A percentile compares a stretch with the other conserved stretches of the same genome.
phyloP scores from a whole-genome alignment of 2,113 vertebrate genomes.

The Phalacrocorax pelagicus region DNA sequence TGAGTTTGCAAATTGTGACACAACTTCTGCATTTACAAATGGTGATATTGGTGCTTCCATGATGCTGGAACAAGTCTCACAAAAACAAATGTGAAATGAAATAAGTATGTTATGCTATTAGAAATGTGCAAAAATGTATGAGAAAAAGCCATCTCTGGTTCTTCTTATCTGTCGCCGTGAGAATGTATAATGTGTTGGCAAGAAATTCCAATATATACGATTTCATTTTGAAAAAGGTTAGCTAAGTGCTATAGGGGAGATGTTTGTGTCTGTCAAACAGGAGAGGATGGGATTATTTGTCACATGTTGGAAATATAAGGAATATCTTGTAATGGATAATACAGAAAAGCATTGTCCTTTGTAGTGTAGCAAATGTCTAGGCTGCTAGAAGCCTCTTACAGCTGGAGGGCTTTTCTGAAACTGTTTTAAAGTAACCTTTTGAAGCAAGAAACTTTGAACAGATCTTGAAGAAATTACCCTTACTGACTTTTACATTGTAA shows the following conservation, averaged over 20 bases:
- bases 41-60: neutral
- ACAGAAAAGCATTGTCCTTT: neutral
- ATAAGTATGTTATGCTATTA: neutral
- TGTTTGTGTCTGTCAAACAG: neutral
- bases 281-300: neutral
- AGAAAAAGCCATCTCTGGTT: neutral
- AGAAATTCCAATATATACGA: neutral
- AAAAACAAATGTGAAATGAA: neutral
- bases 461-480: neutral
- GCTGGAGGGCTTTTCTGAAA: neutral
- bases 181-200: neutral
- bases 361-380: fast-evolving
- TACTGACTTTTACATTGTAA: neutral
- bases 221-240: neutral
- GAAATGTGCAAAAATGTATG: neutral
- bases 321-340: neutral
- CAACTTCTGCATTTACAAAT: neutral
- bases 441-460: neutral
- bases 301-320: neutral
- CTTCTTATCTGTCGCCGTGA: neutral
- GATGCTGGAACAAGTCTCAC: neutral
- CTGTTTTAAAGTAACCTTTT: neutral
- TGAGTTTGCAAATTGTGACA: neutral
- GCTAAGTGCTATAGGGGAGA: neutral
- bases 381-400: neutral